Evolutionary conservation across 2,113 vertebrate species (phyloP), one percentile per base, ranked within the genome.

Genomic region (Gopherus flavomarginatus): DNA sequence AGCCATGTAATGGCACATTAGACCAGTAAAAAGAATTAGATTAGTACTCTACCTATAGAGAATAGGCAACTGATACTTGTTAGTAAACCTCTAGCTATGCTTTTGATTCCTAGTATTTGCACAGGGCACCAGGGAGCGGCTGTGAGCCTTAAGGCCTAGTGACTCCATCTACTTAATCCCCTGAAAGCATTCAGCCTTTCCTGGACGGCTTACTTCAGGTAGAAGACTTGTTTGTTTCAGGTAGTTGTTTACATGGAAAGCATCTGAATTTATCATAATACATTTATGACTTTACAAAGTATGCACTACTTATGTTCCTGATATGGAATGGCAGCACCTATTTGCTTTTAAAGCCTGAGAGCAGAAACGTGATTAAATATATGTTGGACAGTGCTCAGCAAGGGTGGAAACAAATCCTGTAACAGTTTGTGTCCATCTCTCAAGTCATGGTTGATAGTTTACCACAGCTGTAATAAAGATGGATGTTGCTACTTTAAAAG

Each of bases 91-190:
- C 93, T 95, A 92, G 87, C 83, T 92, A 87, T 92, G 85, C 81
- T 88, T 97, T 96, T 95, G 97, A 97, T 92, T 97, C 75, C 86
- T 53, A 83, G 59, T 81, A 84, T 94, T 97, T 96, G 91, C 89
- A 83, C 85, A 96, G 91, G 79, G 86, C 95, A 93, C 92, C 16
- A 77, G 94, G 80, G 69, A 97, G 97, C 95, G 96, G 95, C 97
- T 98, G 86, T 90, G 95, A 57, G 87, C 95, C 97, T 98, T 92
- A 89, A 97, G 96, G 95, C 95, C 93, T 97, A 85, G 87, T 96
- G 82, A n/a, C 85, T 96, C 92, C 92, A 78, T 95, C 83, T 97
- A 90, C 97, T 97, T 97, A 97, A 88, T 98, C 97, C 95, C 95
- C 49, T 88, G 91, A 94, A 97, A 89, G 86, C 78, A 97, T 96